Base-by-base conservation (phyloP, 2,113 vertebrate genomes). In the Axis porcinus region DNA sequence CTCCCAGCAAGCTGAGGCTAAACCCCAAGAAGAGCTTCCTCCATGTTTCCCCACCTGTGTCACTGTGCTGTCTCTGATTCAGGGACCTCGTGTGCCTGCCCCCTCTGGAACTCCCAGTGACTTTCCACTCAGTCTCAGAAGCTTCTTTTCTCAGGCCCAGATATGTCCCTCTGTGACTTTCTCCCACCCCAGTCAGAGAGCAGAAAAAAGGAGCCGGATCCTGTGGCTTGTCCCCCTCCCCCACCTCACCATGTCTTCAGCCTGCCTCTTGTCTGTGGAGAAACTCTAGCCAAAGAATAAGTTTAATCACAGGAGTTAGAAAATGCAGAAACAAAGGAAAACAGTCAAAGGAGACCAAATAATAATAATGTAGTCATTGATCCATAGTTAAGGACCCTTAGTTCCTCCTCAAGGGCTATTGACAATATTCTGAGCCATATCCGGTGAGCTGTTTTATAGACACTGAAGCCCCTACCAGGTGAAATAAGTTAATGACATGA, bases 231-330 rank as follows among this genome's bases (percentile, higher is more conserved):
- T 2, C 36, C 36, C 5, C 0, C 2, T 43, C 36, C 70, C 11
- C 0, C 2, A 27, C 36, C 70, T 6, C 0, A 0, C 12, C 0
- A 0, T 25, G 36, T 74, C 5, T 36, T 74, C 70, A 74, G 21
- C 21, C 70, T 74, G 5, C 36, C 36, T 43, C 25, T 74, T 25
- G 5, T 43, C 36, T 74, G 70, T 74, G 70, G 70, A 43, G 9
- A 43, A 74, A 40, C 21, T 40, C 40, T 4, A 74, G 70, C 70
- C 70, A 74, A 74, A 74, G 36, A 13, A 25, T 40, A 43, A 40
- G 6, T 74, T 43, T 74, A 74, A 74, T 74, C 70, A 43, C 36
- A 74, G 21, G 36, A 43, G 21, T 43, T 40, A 74, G 36, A 25
- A 74, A 74, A 74, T 14, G 36, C 36, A 74, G 36, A 27, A 27